Conservation (phyloP, 1,140 invertebrate genomes). For the Meteorus sp. region DNA sequence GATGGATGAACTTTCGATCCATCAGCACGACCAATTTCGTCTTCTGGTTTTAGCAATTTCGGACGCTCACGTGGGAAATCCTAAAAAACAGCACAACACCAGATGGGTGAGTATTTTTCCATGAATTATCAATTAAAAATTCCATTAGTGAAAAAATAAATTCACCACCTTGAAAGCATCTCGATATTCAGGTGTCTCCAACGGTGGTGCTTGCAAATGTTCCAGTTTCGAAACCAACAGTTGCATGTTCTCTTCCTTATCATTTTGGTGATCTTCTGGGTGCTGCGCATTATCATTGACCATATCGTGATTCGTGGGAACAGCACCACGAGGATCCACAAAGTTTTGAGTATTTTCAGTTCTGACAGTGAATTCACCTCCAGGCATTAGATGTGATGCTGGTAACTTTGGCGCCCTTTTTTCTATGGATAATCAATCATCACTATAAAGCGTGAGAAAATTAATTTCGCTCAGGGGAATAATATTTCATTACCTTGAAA, state of each 20-base stretch:
- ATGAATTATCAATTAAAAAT: not conserved
- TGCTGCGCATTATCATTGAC: not conserved
- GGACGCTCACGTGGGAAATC: constrained; percentile 52
- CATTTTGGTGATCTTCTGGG: constrained; percentile 12
- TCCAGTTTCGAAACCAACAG: constrained; percentile 49
- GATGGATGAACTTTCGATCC: constrained; percentile 46
- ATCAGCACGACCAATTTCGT: constrained; percentile 51
- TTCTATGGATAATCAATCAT: constrained; percentile 28
- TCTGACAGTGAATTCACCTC: constrained; percentile 39
- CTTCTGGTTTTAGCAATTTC: constrained; percentile 45
- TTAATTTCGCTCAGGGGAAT: too few species aligned
- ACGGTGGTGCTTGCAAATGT: constrained; percentile 42
- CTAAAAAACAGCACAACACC: constrained; percentile 31
- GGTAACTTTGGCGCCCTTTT: constrained; percentile 39
- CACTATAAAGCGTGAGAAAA: not conserved
- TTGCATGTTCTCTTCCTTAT: constrained; percentile 48
- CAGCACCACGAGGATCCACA: constrained; percentile 32
- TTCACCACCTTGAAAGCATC: constrained; percentile 54
- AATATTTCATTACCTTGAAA: constrained; percentile 37
- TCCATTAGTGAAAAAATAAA: constrained; percentile 5
- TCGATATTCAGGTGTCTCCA: constrained; percentile 53
- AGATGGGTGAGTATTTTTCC: not conserved
- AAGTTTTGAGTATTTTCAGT: constrained; percentile 44
- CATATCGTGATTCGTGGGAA: constrained; percentile 27
- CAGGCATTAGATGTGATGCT: constrained; percentile 41